phyloP scores from a whole-genome alignment of 2,113 vertebrate species.

The Ailurus styani region DNA sequence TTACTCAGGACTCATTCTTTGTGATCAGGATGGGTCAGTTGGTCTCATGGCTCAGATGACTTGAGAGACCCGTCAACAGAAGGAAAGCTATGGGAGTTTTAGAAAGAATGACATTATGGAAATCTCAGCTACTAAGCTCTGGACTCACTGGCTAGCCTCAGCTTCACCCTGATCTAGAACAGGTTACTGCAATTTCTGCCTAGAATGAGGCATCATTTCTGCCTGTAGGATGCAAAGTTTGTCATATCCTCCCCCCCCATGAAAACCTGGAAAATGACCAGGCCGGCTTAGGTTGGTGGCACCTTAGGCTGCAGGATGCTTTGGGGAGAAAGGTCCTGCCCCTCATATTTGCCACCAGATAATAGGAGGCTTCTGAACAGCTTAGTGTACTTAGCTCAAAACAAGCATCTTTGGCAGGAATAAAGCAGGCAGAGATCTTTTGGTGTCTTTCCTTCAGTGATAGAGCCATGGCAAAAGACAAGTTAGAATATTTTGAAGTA shows the following conservation, averaged over 20 bases:
- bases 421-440: slow-evolving; percentile 44
- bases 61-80: not conserved
- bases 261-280: slow-evolving; percentile 23
- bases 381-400: slow-evolving; percentile 58
- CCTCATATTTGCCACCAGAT: not conserved
- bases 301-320: not conserved
- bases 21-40: slow-evolving; percentile 2
- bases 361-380: slow-evolving; percentile 27
- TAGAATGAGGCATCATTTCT: not conserved
- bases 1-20: slow-evolving; percentile 75
- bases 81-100: not conserved
- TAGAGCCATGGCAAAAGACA: slow-evolving; percentile 52
- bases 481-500: slow-evolving; percentile 60
- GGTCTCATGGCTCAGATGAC: not conserved
- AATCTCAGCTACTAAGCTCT: not conserved
- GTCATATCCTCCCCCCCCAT: not conserved
- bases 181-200: not conserved
- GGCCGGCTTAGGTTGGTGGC: not conserved
- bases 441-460: slow-evolving; percentile 32
- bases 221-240: not conserved
- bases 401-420: slow-evolving; percentile 59
- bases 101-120: not conserved
- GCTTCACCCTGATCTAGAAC: not conserved
- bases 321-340: not conserved
- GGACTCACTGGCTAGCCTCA: not conserved